Evolutionary conservation across 2,888 invertebrate species (phyloP), one percentile per base, ranked within the genome.

Genomic region (Dinocampus coccinellae): DNA sequence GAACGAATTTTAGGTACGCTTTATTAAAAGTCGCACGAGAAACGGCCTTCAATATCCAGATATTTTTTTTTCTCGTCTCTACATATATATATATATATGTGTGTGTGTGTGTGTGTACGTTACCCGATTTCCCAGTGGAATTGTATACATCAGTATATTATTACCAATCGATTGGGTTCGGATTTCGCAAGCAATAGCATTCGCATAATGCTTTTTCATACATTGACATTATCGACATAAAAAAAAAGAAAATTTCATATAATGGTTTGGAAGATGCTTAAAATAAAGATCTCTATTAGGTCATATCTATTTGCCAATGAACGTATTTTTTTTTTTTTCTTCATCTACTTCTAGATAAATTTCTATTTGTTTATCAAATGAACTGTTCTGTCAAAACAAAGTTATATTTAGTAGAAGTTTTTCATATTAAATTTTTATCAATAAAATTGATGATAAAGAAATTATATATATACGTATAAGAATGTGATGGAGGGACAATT

Each of bases 1-100:
- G 55, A 26, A 11, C 26, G 11, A 34, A 58, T 16, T 34, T 34
- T 33, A 13, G 58, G 29, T 20, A 16, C 33, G 33, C 58, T 58
- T 58, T 58, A 58, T 58, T 58, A 58, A 58, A 58, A n/a, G 58
- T 58, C 58, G 9, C 33, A 24, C 11, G 55, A 55, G 55, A 55
- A 55, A 55, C 26, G 26, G 24, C 33, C 34, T 58, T 33, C 33
- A 58, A 26, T 52, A 16, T 24, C 58, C n/a, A 57, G 22, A n/a
- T 55, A 36, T 29, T 26, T 39, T 33, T 29, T 42, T 39, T 42
- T 58, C 10, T 39, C 24, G 16, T 66, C 39, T 39, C 29, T 47
- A 9, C 9, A 47, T 39, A 39, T 36, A n/a, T 39, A n/a, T 39
- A 39, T n/a, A n/a, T 39, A 39, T 39, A 39, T 47, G 9, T 2